Conservation (phyloP, 2,797 vertebrate species). For the Bradypus variegatus region DNA sequence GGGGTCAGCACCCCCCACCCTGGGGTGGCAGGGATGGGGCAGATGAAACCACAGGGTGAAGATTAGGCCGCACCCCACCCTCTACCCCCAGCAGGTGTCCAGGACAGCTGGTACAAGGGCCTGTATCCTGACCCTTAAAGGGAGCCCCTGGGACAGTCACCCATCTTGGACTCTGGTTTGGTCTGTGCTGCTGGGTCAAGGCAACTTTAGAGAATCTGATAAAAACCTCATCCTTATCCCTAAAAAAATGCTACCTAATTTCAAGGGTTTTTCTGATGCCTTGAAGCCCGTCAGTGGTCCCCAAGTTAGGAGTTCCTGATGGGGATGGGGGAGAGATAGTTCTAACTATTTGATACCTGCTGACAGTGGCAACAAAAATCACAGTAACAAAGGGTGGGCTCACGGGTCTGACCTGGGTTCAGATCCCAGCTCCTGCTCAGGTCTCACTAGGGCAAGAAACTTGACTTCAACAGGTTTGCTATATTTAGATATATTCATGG, state of each 20-base stretch:
- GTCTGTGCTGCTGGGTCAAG: not conserved
- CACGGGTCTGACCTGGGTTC: not conserved
- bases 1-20: not conserved
- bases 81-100: not conserved
- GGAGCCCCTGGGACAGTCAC: not conserved
- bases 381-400: not conserved
- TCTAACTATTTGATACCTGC: not conserved
- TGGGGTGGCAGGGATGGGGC: not conserved
- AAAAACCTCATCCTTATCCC: not conserved
- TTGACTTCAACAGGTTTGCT: not conserved
- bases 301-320: not conserved
- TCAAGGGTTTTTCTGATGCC: not conserved
- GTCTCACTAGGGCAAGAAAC: not conserved
- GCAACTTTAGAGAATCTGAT: not conserved
- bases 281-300: not conserved
- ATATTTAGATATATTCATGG: not conserved
- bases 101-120: not conserved
- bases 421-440: not conserved
- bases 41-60: not conserved
- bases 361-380: not conserved
- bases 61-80: not conserved
- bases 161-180: not conserved
- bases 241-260: not conserved
- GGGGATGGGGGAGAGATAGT: not conserved
- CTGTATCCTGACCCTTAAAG: not conserved